Evolutionary conservation across 2,888 invertebrate genomes (phyloP), one percentile per base, ranked within the genome.

Genomic region (Sarcophaga rosellei): DNA sequence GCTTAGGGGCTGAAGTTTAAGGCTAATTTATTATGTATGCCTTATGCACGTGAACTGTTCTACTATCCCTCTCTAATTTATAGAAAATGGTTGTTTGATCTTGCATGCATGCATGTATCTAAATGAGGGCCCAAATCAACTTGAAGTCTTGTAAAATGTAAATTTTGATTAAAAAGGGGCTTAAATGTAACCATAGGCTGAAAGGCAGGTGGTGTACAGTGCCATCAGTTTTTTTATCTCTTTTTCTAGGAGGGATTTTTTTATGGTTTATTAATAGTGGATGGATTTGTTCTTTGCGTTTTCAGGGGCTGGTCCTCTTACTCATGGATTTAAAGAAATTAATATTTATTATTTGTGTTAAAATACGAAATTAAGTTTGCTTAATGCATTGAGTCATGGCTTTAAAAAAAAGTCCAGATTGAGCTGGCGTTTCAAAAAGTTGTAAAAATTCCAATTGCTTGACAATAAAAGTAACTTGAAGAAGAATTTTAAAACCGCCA

Each of bases 1-100:
- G 62, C 84, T 85, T 82, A 77, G 80, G 80, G 86, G 80, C 83
- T 81, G 80, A 77, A 77, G 68, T 76, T 83, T 81, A 62, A 81
- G 75, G 78, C 74, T 73, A 77, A 83, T 77, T 82, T 76, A 53
- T 12, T 53, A 72, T 76, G 78, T 80, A 59, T 70, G 44, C 21
- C 53, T 53, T 53, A 53, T 53, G 15, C 17, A 12, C 17, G 17
- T 53, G 53, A 65, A 65, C 53, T 53, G 53, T 53, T 17, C 17
- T 65, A 65, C 25, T 65, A 17, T 20, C 44, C 53, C 53, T 53
- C 17, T 53, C 17, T n/a, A 15, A 61, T n/a, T 1, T 45, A 12
- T 44, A 45, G 8, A 23, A 65, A 66, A 66, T 66, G 44, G 35
- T 35, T 20, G 44, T 10, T 66, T 65, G 17, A 17, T 17, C 15